Evolutionary conservation across 1,140 invertebrate species (phyloP), one percentile per base, ranked within the genome.

Genomic region (Drosophila repleta): DNA sequence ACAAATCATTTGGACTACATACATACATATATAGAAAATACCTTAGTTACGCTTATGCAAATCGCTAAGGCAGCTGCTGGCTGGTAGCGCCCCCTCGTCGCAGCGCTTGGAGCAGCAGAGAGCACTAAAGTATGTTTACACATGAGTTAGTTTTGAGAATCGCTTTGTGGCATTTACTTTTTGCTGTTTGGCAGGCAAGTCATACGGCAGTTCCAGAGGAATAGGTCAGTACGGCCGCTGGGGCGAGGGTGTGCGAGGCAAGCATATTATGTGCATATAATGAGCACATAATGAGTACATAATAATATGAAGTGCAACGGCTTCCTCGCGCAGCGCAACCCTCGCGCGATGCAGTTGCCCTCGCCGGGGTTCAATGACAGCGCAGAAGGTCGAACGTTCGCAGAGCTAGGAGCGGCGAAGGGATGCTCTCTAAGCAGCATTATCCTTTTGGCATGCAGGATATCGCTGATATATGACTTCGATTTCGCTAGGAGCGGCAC

Each of bases 341-440:
- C 41, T 43, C 51, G 17, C 55, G 6, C 10, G 57, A 29, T 65
- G 78, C 77, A 84, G 76, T 84, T 84, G 76, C 45, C 68, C 46
- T 79, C 69, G 58, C 57, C 48, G 35, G 89, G 65, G 89, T 90
- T 90, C 89, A 90, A 89, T 85, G 89, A 90, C 89, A 85, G 83
- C 74, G 18, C 52, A 71, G 89, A 90, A 90, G 89, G 89, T 81
- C 89, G 88, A 70, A 74, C 45, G 73, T 68, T 55, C 75, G 61
- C 35, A 15, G 43, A 45, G 55, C 41, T 26, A n/a, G n/a, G 26
- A 32, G 45, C 18, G 13, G 43, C 7, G 8, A 21, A 58, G 60
- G 65, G 63, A 63, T 52, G 63, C 70, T 75, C 70, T 75, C 43
- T 52, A 35, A 29, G 49, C 58, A 39, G 7, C 29, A 52, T 56